Evolutionary conservation across 2,113 vertebrate genomes (phyloP).

Genomic region (Petroica traversi): DNA sequence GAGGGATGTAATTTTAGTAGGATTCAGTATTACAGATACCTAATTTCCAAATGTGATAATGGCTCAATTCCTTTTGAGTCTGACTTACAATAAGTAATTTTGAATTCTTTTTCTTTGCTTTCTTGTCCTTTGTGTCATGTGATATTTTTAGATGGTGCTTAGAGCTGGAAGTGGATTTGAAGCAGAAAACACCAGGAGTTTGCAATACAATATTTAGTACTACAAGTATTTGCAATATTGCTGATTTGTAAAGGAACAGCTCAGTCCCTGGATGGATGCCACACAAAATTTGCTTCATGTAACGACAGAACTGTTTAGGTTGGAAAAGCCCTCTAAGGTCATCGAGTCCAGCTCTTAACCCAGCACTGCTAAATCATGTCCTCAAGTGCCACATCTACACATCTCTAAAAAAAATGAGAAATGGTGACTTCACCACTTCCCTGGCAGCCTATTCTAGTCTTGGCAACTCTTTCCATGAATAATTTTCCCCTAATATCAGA

Average conservation of each 20-base stretch:
- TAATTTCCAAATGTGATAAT: neutral
- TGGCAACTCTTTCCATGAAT: neutral
- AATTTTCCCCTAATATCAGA: neutral
- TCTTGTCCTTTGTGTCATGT: neutral
- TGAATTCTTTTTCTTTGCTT: neutral
- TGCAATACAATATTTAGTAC: neutral
- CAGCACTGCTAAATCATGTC: neutral
- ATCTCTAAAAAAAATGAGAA: neutral
- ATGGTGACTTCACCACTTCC: neutral
- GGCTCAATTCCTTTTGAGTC: neutral
- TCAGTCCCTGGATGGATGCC: neutral
- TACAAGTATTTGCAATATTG: neutral
- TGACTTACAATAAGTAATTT: neutral
- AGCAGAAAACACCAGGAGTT: neutral
- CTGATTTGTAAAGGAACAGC: neutral
- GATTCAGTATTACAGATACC: neutral
- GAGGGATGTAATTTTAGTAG: neutral
- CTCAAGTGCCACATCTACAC: neutral
- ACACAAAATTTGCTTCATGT: neutral
- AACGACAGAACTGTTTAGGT: neutral
- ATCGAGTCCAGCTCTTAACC: rapidly evolving
- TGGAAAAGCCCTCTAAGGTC: neutral
- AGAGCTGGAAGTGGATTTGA: neutral
- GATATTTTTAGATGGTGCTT: neutral
- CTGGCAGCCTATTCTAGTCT: neutral